These are phyloP conservation scores for Campoletis raptor DNA, from an alignment of 2,888 invertebrate species.

Conservation along the genomic window DNA sequence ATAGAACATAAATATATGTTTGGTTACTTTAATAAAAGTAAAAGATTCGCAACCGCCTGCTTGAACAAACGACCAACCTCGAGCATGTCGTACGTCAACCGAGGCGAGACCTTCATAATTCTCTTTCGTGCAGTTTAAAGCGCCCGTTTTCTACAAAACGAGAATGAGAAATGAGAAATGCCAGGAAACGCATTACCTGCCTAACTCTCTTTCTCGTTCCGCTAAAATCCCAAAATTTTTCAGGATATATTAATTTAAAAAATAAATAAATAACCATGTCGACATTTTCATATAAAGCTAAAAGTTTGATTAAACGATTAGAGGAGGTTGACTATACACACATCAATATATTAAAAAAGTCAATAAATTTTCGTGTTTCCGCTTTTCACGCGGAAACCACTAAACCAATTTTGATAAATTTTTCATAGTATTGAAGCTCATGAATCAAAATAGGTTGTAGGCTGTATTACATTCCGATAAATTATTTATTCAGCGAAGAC, in stretches of 20 bases:
- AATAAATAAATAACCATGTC: background rate
- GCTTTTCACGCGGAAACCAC: too few relatives aligned
- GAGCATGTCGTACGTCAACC: constrained; percentile 48
- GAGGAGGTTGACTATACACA: too few relatives aligned
- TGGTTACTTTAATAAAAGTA: constrained; percentile 71
- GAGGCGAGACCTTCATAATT: constrained; percentile 56
- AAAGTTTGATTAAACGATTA: constrained; percentile 24
- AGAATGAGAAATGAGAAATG: constrained; percentile 41
- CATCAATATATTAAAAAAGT: too few relatives aligned
- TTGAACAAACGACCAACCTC: constrained; percentile 47
- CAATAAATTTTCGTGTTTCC: too few relatives aligned
- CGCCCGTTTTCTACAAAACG: constrained; percentile 39
- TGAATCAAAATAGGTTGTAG: too few relatives aligned
- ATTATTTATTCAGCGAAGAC: too few relatives aligned
- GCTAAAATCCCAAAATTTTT: constrained; percentile 36
- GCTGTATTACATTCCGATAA: too few relatives aligned
- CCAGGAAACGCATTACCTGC: constrained; percentile 49
- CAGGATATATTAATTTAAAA: background rate
- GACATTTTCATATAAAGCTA: background rate
- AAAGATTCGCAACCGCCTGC: constrained; percentile 68
- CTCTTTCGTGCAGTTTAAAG: constrained; percentile 56
- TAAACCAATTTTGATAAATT: too few relatives aligned
- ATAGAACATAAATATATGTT: background rate
- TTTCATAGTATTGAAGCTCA: too few relatives aligned
- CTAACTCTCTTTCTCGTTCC: constrained; percentile 32